Evolutionary conservation across 1,140 invertebrate genomes (phyloP), one percentile per base, ranked within the genome.

Genomic region (Solenopsis invicta): DNA sequence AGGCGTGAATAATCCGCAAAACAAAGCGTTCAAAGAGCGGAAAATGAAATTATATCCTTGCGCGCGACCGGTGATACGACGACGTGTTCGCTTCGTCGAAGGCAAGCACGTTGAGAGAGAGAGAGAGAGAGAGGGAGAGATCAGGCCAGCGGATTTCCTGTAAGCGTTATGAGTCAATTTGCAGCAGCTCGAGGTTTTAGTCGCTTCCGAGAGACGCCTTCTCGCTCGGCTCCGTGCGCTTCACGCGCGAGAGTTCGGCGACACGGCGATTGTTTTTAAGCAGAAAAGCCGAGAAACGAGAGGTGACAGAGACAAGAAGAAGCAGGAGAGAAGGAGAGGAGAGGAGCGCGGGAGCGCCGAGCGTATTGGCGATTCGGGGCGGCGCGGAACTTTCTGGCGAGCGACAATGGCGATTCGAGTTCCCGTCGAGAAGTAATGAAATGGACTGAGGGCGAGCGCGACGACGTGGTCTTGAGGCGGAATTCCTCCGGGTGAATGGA

Each of bases 401-500:
- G 18, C 76, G 54, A 86, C 54, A 74, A 56, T 37, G 61, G 64
- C 54, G 29, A 62, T 75, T 34, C 66, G 66, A 64, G 52, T 81
- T 66, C 13, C 18, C 34, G 64, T 52, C 64, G 48, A 71, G 50
- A 81, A 88, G 89, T 88, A 90, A 90, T 77, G 89, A 90, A 90
- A 90, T 81, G 88, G 61, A 64, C 50, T 69, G 61, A 12, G 50
- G 12, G 16, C 29, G 29, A 48, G 64, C 50, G 37, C 29, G 18
- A n/a, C 13, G 52, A 50, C 18, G 66, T 67, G 71, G 71, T 75
- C 52, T 80, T 50, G 88, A 75, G 86, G 67, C 75, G 16, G 87
- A 41, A 37, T 66, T 56, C 71, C 48, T 85, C 62, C 54, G 69
- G 56, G 74, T 87, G 86, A 82, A 81, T 85, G 78, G 86, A 86